phyloP scores from a whole-genome alignment of 2,888 invertebrate species.

The Aplocera efformata region DNA sequence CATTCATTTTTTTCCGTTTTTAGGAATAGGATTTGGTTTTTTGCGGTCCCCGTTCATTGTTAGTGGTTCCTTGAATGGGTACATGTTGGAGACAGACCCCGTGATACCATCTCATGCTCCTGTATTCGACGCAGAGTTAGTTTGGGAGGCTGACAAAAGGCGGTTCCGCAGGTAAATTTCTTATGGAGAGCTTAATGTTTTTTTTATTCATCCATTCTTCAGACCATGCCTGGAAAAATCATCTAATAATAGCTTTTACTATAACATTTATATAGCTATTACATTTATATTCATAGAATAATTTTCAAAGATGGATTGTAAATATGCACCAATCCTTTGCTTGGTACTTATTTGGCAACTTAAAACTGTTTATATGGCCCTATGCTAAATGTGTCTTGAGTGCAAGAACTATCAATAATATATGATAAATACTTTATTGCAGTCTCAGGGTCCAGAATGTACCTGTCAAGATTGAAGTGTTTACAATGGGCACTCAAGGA shows the following conservation, averaged over 20 bases:
- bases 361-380: too few relatives aligned
- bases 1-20: constrained; percentile 22
- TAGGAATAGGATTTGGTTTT: constrained; percentile 81
- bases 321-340: too few relatives aligned
- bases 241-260: too few relatives aligned
- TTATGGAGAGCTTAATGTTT: background rate
- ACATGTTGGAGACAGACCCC: constrained; percentile 85
- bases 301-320: too few relatives aligned
- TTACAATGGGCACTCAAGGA: constrained; percentile 73
- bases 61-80: constrained; percentile 82
- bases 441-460: constrained; percentile 87
- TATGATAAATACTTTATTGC: constrained; percentile 29
- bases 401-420: too few relatives aligned
- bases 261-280: too few relatives aligned
- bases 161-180: constrained; percentile 81
- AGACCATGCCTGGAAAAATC: too few relatives aligned
- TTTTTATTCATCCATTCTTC: too few relatives aligned
- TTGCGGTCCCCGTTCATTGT: constrained; percentile 77
- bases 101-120: constrained; percentile 80
- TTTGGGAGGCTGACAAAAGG: constrained; percentile 89
- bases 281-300: too few relatives aligned
- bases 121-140: constrained; percentile 85
- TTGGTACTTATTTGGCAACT: too few relatives aligned
- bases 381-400: too few relatives aligned
- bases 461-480: constrained; percentile 87